Evolutionary conservation across 2,888 invertebrate genomes (phyloP), one percentile per base, ranked within the genome.

Genomic region (Brachyptera putata): DNA sequence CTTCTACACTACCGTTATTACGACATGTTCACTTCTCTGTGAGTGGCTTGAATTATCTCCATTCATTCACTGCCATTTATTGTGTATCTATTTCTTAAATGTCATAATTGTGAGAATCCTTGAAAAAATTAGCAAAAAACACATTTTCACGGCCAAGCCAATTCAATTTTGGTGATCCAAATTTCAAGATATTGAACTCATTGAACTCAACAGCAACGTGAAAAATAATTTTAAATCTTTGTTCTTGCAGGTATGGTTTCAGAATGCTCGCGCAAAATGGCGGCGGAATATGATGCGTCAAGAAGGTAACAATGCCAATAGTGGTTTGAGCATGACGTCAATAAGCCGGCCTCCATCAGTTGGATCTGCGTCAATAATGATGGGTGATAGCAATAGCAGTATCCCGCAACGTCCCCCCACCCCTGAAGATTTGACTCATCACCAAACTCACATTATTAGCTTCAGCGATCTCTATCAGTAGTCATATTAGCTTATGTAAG

Each of bases 191-290:
- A n/a, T n/a, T n/a, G n/a, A n/a, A n/a, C n/a, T n/a, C n/a, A n/a
- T n/a, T n/a, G n/a, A n/a, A n/a, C n/a, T n/a, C n/a, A n/a, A n/a
- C n/a, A n/a, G n/a, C n/a, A n/a, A n/a, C n/a, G n/a, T n/a, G n/a
- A n/a, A n/a, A n/a, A n/a, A n/a, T n/a, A n/a, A n/a, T n/a, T n/a
- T n/a, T n/a, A n/a, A n/a, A n/a, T n/a, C n/a, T 43, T 26, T 9
- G 1, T 18, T 34, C 53, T 13, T 26, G 11, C 70, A 98, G 96
- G 97, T 98, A 1, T 98, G 98, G 98, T 98, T 98, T 76, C 98
- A 99, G 84, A 99, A 99, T 74, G 97, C 98, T 0, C 81, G 98
- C 56, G 99, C 98, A 36, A 99, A 99, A 79, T 98, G 95, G 91
- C 85, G 99, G 66, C 84, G 98, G 56, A 96, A 92, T 75, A 84